Evolutionary conservation across 2,113 vertebrate species (phyloP).

Genomic region (Plectropomus leopardus): DNA sequence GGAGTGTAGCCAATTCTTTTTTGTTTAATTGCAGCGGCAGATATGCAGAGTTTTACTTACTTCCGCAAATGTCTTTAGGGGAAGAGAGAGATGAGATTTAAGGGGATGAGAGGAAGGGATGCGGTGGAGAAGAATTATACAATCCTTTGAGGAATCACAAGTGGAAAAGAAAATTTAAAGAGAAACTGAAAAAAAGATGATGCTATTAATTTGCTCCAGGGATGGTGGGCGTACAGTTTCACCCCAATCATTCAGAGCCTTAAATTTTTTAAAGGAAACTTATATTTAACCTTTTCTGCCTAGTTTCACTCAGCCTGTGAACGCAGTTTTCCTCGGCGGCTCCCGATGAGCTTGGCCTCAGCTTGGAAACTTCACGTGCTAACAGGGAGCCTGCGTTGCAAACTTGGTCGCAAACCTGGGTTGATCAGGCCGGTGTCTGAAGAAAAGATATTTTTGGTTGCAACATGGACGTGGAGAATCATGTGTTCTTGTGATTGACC

Average conservation of each 20-base stretch:
- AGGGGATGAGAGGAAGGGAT: not conserved
- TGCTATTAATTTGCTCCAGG: not conserved
- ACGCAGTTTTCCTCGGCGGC: too few relatives aligned
- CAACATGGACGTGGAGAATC: too few relatives aligned
- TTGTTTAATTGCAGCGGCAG: conserved; percentile 33
- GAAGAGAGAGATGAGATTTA: conserved; percentile 8
- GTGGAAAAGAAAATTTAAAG: conserved; percentile 6
- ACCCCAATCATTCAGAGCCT: too few relatives aligned
- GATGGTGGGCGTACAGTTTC: not conserved
- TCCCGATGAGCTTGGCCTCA: too few relatives aligned
- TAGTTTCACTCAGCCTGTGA: not conserved
- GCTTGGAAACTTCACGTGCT: too few relatives aligned
- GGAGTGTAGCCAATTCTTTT: not conserved
- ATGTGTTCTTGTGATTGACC: too few relatives aligned
- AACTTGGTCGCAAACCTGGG: too few relatives aligned
- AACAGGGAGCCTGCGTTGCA: too few relatives aligned
- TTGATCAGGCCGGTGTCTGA: too few relatives aligned
- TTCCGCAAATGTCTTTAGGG: conserved; percentile 18
- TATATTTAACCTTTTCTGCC: conserved; percentile 11
- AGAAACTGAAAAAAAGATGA: not conserved
- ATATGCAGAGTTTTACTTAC: conserved; percentile 23
- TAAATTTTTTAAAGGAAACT: not conserved
- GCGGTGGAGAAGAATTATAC: not conserved
- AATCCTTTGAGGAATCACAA: conserved; percentile 23
- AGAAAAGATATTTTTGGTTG: too few relatives aligned